Evolutionary conservation across 2,888 invertebrate species (phyloP), one percentile per base, ranked within the genome.

Genomic region (Teleogryllus oceanicus): DNA sequence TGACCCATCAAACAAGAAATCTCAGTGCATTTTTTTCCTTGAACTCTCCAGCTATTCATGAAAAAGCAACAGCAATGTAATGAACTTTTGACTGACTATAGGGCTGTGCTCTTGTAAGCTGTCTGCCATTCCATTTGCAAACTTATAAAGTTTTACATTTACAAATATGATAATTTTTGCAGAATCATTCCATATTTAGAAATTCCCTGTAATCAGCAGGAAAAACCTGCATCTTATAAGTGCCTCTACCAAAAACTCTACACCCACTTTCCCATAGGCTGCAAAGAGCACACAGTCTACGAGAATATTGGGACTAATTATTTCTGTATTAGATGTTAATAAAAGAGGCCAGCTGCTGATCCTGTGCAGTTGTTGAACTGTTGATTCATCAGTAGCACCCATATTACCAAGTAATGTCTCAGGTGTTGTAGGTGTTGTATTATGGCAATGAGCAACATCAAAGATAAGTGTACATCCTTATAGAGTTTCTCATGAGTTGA

Each of bases 41-140:
- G 37, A 37, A 37, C 37, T 37, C 8, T 37, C 37, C 37, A 37
- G 37, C 8, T 37, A 37, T 37, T 37, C 37, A 8, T 37, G 37
- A 62, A 13, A 62, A 62, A 62, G 16, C 62, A 18, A 62, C n/a
- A 62, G 16, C 62, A 18, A 62, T 12, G 62, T 62, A 62, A 62
- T 62, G 62, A 62, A 62, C 11, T 13, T 62, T 62, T 62, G 62
- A 62, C 62, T 62, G 62, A 62, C 62, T 13, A 62, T 62, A 62
- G n/a, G 62, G 62, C 62, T 62, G 62, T 62, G 62, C 62, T 62
- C 62, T 62, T 62, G 62, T 62, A 62, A 62, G 62, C 62, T 62
- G 16, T 62, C 13, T 62, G 62, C 62, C 62, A 62, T 62, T 62
- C 62, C 62, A 18, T 62, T 5, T 37, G 8, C 8, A 37, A 37